A percentile compares a stretch with the other conserved stretches of the same genome.
Evolutionary conservation across 2,888 invertebrate genomes (phyloP).

Genomic region (Melolontha melolontha): DNA sequence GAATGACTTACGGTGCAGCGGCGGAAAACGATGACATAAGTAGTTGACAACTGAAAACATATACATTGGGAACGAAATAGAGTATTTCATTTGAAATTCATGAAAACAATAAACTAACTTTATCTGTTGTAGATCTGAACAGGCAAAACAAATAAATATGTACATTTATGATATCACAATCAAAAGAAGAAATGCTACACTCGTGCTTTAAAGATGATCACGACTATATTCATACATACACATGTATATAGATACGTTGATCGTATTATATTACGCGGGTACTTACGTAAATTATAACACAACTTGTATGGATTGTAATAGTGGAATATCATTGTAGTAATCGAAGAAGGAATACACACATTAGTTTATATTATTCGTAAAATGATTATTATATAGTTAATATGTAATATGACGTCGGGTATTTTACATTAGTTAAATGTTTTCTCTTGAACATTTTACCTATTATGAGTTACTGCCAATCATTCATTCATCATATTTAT

Average conservation of each 20-base stretch:
- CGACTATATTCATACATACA: slow-evolving; percentile 34
- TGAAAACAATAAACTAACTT: slow-evolving; percentile 22
- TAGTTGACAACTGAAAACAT: background rate
- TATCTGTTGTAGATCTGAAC: slow-evolving; percentile 7
- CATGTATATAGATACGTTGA: slow-evolving; percentile 21
- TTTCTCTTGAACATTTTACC: too few species aligned
- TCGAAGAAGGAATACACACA: too few species aligned
- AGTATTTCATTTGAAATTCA: slow-evolving; percentile 23
- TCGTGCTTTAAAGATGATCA: slow-evolving; percentile 41
- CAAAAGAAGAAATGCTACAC: slow-evolving; percentile 39
- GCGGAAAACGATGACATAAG: slow-evolving; percentile 13
- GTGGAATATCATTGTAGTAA: too few species aligned
- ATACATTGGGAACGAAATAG: background rate
- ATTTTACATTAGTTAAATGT: too few species aligned
- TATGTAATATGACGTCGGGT: too few species aligned
- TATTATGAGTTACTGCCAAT: too few species aligned
- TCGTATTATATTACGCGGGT: slow-evolving; percentile 7
- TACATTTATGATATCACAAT: slow-evolving; percentile 41
- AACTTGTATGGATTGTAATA: too few species aligned
- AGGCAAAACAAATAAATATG: slow-evolving; percentile 22
- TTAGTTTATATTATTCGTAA: too few species aligned
- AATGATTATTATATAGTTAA: too few species aligned
- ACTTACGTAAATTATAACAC: too few species aligned
- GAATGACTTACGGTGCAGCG: slow-evolving; percentile 1
- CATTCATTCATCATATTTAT: too few species aligned